A percentile compares a stretch with the other conserved stretches of the same genome.
phyloP scores from a whole-genome alignment of 2,113 vertebrate genomes.

The Trogon melanurus region DNA sequence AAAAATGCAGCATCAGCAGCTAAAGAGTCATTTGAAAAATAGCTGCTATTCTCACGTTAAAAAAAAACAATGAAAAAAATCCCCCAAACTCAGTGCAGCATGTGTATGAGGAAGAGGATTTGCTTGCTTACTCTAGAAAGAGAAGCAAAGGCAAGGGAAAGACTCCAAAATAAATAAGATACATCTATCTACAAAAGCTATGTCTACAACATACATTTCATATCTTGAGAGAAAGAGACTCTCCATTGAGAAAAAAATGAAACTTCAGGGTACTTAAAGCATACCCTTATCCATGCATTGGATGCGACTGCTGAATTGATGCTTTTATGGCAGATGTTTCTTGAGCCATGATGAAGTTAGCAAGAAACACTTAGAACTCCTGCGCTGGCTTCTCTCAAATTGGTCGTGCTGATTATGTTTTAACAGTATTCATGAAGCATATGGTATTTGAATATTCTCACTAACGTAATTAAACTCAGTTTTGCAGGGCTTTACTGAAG shows the following conservation, averaged over 20 bases:
- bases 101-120: rapidly evolving
- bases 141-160: background rate
- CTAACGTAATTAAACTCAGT: background rate
- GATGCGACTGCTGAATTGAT: background rate
- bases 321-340: background rate
- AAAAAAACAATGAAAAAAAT: background rate
- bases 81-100: background rate
- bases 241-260: background rate
- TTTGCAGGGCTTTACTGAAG: background rate
- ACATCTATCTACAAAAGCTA: background rate
- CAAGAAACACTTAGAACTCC: background rate
- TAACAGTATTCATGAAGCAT: background rate
- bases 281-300: background rate
- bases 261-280: background rate
- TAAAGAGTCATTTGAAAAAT: background rate
- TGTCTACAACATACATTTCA: background rate
- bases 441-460: background rate
- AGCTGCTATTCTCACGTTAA: background rate
- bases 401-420: background rate
- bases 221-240: background rate
- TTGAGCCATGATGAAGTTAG: background rate
- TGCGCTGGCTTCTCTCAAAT: background rate
- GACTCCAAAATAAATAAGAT: background rate
- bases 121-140: background rate
- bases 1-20: background rate